phyloP scores from a whole-genome alignment of 2,113 vertebrate genomes.

The Mastomys natalensis region DNA sequence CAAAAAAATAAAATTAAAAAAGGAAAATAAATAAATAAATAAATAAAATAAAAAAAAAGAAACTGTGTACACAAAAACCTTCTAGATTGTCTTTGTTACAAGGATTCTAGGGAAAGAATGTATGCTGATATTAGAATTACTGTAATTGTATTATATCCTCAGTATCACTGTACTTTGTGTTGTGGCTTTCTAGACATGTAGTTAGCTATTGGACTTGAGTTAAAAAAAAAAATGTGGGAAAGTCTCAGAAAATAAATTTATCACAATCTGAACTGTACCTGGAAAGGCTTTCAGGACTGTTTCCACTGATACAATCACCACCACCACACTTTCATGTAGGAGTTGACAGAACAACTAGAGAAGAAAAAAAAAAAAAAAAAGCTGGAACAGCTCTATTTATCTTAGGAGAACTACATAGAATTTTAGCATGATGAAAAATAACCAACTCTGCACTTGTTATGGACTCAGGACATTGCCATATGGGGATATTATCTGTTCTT shows the following conservation, averaged over 20 bases:
- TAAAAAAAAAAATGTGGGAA: background rate
- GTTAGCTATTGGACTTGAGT: background rate
- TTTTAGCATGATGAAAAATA: conserved; percentile 68
- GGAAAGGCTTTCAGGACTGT: background rate
- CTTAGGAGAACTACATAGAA: conserved; percentile 45
- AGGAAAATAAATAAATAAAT: no score
- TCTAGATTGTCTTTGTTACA: conserved; percentile 50
- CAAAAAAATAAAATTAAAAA: no score
- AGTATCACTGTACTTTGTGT: conserved; percentile 4
- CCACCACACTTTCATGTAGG: background rate
- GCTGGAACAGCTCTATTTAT: conserved; percentile 74
- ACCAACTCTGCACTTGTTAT: conserved; percentile 61
- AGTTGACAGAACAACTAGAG: conserved; percentile 63
- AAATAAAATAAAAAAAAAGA: no score
- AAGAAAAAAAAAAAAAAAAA: conserved; percentile 44
- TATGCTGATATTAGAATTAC: conserved; percentile 38
- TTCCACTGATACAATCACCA: conserved; percentile 11
- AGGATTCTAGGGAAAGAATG: background rate
- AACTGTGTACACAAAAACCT: background rate
- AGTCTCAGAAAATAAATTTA: conserved; percentile 30
- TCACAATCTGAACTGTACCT: conserved; percentile 48
- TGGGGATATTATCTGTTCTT: conserved; percentile 15
- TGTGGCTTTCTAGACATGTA: conserved; percentile 3
- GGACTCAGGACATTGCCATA: conserved; percentile 15
- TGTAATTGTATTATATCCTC: background rate